Evolutionary conservation across 2,797 vertebrate genomes (phyloP).

Genomic region (Malacoraja senta): DNA sequence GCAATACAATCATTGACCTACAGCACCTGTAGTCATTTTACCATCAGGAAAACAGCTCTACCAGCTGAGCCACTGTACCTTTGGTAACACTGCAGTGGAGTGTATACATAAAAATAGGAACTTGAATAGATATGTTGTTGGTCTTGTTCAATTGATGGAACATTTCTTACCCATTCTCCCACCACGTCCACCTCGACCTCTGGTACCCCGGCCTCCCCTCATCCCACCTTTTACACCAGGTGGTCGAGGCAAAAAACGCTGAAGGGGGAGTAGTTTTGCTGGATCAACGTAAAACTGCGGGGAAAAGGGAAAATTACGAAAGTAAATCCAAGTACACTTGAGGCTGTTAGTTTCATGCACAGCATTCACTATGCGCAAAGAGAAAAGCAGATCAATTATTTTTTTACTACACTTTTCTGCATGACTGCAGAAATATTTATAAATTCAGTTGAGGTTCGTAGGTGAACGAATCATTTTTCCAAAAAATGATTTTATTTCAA

Average conservation of each 20-base stretch:
- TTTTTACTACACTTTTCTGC: too few relatives aligned
- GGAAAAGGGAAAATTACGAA: neutral
- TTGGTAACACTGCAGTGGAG: neutral
- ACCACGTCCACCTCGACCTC: constrained; percentile 69
- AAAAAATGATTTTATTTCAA: too few relatives aligned
- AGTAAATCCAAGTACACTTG: neutral
- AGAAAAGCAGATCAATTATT: too few relatives aligned
- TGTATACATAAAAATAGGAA: too few relatives aligned
- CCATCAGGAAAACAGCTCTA: too few relatives aligned
- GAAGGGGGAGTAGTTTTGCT: constrained; percentile 84
- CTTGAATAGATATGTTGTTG: neutral
- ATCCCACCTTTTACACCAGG: constrained; percentile 85
- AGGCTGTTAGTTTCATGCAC: neutral
- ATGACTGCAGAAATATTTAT: too few relatives aligned
- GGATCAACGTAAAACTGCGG: constrained; percentile 91
- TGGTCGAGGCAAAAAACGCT: constrained; percentile 87
- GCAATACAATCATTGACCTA: too few relatives aligned
- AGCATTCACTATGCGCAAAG: neutral
- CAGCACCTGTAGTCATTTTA: too few relatives aligned
- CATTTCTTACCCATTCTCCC: constrained; percentile 58
- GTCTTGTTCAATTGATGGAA: neutral
- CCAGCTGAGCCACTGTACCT: too few relatives aligned
- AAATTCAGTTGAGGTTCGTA: too few relatives aligned
- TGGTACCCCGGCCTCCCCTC: constrained; percentile 71
- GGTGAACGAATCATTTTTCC: too few relatives aligned